Conservation (phyloP, 1,140 invertebrate species). For the Carposina sasakii region DNA sequence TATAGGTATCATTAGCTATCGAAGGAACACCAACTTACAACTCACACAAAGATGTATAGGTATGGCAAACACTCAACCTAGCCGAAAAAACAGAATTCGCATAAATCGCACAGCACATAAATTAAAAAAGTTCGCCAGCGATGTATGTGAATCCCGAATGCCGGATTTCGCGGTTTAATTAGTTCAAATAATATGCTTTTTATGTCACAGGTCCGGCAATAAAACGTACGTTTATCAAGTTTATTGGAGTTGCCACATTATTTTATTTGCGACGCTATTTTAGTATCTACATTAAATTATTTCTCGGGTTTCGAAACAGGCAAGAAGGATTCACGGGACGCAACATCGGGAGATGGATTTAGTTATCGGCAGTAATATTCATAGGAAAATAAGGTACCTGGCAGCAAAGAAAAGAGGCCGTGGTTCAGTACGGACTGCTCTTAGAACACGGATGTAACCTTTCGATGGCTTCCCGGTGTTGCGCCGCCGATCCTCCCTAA, state of each 20-base stretch:
- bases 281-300: neutral
- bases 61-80: no score
- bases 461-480: conserved; percentile 48
- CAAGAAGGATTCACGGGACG: conserved; percentile 68
- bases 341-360: conserved; percentile 29
- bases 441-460: conserved; percentile 39
- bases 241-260: no score
- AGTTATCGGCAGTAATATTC: no score
- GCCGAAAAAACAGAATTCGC: conserved; percentile 38
- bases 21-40: no score
- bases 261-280: conserved; percentile 36
- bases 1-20: no score
- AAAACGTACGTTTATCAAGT: conserved; percentile 38
- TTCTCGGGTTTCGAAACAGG: conserved; percentile 16
- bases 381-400: no score
- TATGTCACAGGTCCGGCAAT: conserved; percentile 39
- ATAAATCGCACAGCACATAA: conserved; percentile 48
- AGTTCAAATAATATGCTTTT: conserved; percentile 38
- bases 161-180: conserved; percentile 32
- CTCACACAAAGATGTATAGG: no score
- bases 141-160: conserved; percentile 66
- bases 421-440: conserved; percentile 18
- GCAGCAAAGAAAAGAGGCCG: no score
- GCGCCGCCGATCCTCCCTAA: conserved; percentile 62
- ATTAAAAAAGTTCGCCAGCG: conserved; percentile 39